Conservation (phyloP, 2,113 vertebrate genomes). For the Carettochelys insculpta region DNA sequence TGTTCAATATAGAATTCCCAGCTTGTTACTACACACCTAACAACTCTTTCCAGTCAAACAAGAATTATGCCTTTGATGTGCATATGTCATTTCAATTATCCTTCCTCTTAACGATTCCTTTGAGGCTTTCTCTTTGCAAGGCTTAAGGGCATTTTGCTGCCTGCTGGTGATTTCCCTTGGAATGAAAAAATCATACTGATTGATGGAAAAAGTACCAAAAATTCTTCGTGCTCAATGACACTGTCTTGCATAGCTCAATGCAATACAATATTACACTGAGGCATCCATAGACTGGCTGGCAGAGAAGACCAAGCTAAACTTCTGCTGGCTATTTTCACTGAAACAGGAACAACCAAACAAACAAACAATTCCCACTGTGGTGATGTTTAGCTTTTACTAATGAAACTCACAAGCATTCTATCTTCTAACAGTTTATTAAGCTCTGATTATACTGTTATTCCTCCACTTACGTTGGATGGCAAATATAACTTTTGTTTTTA, state of each 20-base stretch:
- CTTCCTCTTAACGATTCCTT: not conserved
- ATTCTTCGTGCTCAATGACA: not conserved
- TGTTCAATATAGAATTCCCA: not conserved
- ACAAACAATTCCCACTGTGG: not conserved
- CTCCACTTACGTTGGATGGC: not conserved
- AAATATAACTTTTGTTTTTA: not conserved
- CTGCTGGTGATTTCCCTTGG: not conserved
- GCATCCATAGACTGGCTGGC: not conserved
- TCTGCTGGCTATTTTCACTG: not conserved
- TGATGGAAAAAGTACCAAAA: not conserved
- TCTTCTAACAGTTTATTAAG: not conserved
- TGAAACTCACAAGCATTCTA: not conserved
- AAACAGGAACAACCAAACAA: too few relatives aligned
- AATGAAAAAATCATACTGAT: not conserved
- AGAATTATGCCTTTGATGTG: not conserved
- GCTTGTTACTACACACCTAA: not conserved
- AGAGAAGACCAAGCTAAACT: not conserved
- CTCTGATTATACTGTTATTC: not conserved
- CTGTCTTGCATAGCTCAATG: not conserved
- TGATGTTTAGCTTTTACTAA: not conserved
- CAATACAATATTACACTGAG: not conserved
- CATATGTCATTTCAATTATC: not conserved
- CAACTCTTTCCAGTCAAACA: not conserved
- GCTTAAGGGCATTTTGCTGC: slow-evolving; percentile 4
- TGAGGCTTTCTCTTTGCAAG: not conserved